phyloP scores from a whole-genome alignment of 2,888 invertebrate genomes.

The Agonopterix arenella region DNA sequence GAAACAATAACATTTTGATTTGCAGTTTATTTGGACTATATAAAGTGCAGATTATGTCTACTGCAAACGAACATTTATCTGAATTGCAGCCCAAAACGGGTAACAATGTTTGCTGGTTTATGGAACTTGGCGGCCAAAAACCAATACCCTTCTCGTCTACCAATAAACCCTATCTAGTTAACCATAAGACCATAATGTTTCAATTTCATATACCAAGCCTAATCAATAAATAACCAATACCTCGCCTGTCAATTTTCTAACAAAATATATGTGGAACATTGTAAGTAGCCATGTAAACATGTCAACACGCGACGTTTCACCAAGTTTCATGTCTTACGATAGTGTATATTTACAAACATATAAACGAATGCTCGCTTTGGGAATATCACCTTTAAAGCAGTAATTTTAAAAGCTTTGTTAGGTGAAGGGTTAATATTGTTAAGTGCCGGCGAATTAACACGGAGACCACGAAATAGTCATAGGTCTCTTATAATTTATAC shows the following conservation, averaged over 20 bases:
- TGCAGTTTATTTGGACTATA: neutral
- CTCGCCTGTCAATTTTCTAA: slow-evolving; percentile 2
- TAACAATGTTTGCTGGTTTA: too few species aligned
- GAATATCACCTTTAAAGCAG: neutral
- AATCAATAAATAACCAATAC: too few species aligned
- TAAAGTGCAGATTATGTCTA: too few species aligned
- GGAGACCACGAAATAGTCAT: slow-evolving; percentile 37
- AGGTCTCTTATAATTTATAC: neutral
- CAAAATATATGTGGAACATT: slow-evolving; percentile 20
- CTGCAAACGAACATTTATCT: too few species aligned
- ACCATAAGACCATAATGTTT: too few species aligned
- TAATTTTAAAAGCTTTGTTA: neutral
- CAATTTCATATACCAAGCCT: too few species aligned
- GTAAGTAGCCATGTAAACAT: slow-evolving; percentile 32
- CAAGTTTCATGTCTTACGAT: slow-evolving; percentile 23
- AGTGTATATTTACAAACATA: slow-evolving; percentile 15
- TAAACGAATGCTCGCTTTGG: neutral
- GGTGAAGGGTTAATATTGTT: slow-evolving; percentile 14
- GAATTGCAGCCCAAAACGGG: too few species aligned
- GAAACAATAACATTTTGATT: too few species aligned
- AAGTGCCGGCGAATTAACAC: slow-evolving; percentile 22
- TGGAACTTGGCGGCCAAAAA: too few species aligned
- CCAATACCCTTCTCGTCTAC: too few species aligned
- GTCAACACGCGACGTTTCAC: slow-evolving; percentile 29
- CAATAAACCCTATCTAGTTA: too few species aligned